Evolutionary conservation across 2,113 vertebrate genomes (phyloP).

Genomic region (Typhlomys cinereus): DNA sequence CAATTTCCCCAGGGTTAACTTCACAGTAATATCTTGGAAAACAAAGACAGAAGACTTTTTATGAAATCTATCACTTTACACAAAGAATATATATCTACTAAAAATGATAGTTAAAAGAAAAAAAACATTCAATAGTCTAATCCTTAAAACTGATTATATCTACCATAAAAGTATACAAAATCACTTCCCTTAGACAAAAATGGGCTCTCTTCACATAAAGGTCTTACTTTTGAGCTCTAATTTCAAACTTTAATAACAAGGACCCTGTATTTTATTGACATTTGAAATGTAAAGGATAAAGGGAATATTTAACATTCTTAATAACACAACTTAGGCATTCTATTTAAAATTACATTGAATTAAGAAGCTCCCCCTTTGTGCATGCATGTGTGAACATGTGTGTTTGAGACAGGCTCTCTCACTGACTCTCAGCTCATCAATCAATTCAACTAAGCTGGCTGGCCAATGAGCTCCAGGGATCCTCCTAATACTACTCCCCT

Average conservation of each 20-base stretch:
- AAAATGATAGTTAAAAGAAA: too few relatives aligned
- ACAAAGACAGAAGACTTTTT: not conserved
- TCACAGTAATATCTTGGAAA: conserved; percentile 93
- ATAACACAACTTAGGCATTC: not conserved
- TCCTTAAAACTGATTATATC: not conserved
- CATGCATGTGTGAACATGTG: too few relatives aligned
- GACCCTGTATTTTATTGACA: not conserved
- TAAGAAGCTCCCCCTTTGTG: too few relatives aligned
- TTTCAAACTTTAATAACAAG: not conserved
- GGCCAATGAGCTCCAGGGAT: too few relatives aligned
- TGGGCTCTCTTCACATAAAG: not conserved
- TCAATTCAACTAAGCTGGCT: too few relatives aligned
- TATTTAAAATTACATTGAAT: too few relatives aligned
- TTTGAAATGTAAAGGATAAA: not conserved
- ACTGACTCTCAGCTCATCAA: too few relatives aligned
- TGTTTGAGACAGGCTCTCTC: too few relatives aligned
- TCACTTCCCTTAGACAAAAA: not conserved
- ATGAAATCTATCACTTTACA: not conserved
- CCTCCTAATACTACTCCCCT: not conserved
- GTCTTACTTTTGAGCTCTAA: not conserved
- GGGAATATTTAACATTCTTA: not conserved
- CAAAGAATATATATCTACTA: not conserved
- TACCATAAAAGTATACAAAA: not conserved
- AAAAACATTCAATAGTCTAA: conserved; percentile 2
- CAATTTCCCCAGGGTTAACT: conserved; percentile 96